Evolutionary conservation across 2,888 invertebrate genomes (phyloP).

Genomic region (Harpagoxenus sublaevis): DNA sequence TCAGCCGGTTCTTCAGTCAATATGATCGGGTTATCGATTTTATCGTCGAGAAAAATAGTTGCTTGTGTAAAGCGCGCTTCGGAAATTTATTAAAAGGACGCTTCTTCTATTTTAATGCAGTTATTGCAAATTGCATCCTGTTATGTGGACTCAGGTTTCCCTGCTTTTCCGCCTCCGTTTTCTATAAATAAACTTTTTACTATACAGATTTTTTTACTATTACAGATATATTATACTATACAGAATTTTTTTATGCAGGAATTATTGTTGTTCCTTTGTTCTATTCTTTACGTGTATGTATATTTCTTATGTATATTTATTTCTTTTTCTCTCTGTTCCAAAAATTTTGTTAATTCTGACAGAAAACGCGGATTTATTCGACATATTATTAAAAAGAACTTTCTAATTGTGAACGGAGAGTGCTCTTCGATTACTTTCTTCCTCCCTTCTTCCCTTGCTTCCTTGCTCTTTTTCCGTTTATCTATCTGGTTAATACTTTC

Average conservation of each 20-base stretch:
- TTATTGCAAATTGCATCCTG: background rate
- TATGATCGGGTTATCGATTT: slow-evolving; percentile 31
- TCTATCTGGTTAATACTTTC: slow-evolving; percentile 16
- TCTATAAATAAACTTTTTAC: background rate
- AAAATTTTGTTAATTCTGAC: background rate
- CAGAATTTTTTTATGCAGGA: background rate
- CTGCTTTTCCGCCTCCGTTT: background rate
- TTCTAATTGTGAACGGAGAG: background rate
- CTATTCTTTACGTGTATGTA: background rate
- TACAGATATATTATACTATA: too few relatives aligned
- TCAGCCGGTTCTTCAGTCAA: background rate
- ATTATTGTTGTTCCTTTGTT: background rate
- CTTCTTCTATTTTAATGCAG: slow-evolving; percentile 23
- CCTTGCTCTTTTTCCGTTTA: background rate
- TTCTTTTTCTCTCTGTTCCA: background rate
- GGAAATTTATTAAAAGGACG: slow-evolving; percentile 16
- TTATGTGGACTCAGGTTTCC: background rate
- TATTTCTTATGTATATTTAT: background rate
- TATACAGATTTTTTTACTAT: background rate
- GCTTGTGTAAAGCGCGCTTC: background rate
- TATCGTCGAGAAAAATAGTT: slow-evolving; percentile 16
- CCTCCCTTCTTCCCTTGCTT: background rate
- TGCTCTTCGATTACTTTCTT: slow-evolving; percentile 9
- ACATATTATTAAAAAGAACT: background rate
- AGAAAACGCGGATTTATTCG: background rate